Conservation (phyloP, 2,113 vertebrate species). For the Melozone crissalis region DNA sequence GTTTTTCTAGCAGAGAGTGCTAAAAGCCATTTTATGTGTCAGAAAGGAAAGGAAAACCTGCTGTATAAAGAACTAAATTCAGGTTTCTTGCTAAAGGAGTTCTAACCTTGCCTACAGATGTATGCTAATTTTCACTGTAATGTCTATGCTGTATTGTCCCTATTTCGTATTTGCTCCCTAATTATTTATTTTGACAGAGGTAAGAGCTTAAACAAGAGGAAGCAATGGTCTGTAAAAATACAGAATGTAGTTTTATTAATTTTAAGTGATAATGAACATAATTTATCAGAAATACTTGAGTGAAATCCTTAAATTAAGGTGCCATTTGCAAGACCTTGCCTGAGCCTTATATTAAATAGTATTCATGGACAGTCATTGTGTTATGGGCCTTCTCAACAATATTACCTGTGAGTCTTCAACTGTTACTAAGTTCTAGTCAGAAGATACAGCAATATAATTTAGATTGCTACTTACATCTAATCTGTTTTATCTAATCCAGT, state of each 20-base stretch:
- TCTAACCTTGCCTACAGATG: neutral
- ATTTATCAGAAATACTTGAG: neutral
- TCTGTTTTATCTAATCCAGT: no score
- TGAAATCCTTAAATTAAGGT: neutral
- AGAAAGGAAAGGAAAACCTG: neutral
- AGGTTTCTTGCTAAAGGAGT: neutral
- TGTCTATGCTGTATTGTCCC: neutral
- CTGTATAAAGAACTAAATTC: neutral
- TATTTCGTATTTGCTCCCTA: neutral
- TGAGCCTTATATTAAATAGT: neutral
- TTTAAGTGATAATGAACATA: neutral
- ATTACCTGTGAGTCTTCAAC: neutral
- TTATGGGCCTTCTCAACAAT: neutral
- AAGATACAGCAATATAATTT: neutral
- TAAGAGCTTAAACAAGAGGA: neutral
- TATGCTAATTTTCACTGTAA: neutral
- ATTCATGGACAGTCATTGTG: neutral
- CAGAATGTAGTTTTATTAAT: neutral
- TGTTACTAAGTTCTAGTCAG: neutral
- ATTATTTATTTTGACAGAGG: neutral
- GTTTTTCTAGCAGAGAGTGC: neutral
- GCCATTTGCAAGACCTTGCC: neutral
- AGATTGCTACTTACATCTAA: neutral
- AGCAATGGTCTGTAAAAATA: neutral
- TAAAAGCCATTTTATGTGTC: neutral